These are phyloP conservation scores for Eupithecia centaureata DNA, from an alignment of 2,888 invertebrate species.

Conservation along the genomic window DNA sequence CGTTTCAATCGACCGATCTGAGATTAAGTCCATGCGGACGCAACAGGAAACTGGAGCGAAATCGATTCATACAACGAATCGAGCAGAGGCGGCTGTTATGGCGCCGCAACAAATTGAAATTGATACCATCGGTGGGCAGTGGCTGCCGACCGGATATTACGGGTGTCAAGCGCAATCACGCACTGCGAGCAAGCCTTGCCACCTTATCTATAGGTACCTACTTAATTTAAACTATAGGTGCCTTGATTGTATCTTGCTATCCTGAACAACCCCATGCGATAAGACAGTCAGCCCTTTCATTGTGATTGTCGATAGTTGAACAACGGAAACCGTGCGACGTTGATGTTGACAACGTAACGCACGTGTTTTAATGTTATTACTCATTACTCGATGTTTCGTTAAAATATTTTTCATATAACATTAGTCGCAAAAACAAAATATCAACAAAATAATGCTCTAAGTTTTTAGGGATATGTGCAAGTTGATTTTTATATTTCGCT, in stretches of 20 bases:
- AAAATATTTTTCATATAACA: too few relatives aligned
- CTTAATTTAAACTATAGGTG: conserved; percentile 54
- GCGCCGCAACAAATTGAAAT: conserved; percentile 82
- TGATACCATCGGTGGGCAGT: conserved; percentile 81
- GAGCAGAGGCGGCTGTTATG: conserved; percentile 74
- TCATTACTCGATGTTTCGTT: not conserved
- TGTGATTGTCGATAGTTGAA: conserved; percentile 12
- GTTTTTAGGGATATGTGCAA: too few relatives aligned
- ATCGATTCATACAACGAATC: conserved; percentile 79
- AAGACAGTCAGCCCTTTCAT: conserved; percentile 4
- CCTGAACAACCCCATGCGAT: conserved; percentile 23
- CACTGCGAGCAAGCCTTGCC: conserved; percentile 55
- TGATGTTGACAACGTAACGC: not conserved
- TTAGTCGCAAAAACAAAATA: too few relatives aligned
- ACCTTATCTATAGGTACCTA: conserved; percentile 52
- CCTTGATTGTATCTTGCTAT: conserved; percentile 35
- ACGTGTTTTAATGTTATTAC: not conserved
- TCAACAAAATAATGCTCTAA: too few relatives aligned
- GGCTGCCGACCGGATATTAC: conserved; percentile 78
- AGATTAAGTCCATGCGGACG: conserved; percentile 77
- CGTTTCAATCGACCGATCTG: conserved; percentile 70
- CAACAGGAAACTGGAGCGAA: conserved; percentile 80
- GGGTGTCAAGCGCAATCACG: conserved; percentile 81
- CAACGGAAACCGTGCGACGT: conserved; percentile 8
- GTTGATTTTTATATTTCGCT: too few relatives aligned